These are phyloP conservation scores for Poeciliopsis infans DNA, from an alignment of 2,797 vertebrate species.

Conservation along the genomic window DNA sequence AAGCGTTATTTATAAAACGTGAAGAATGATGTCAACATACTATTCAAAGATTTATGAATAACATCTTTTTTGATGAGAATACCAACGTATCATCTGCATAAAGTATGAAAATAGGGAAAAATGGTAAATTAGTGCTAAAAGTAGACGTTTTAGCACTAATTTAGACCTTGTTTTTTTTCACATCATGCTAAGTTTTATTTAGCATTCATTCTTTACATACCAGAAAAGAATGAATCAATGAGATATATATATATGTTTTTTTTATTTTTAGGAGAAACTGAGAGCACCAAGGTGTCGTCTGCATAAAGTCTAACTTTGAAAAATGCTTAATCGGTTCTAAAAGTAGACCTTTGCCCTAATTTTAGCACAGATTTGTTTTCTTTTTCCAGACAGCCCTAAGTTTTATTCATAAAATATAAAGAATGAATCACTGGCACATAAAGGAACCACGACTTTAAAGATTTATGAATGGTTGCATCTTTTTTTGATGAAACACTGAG, in stretches of 20 bases:
- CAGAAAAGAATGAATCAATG: neutral
- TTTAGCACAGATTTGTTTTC: neutral
- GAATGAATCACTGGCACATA: neutral
- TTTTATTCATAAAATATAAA: neutral
- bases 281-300: too few species aligned
- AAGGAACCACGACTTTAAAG: neutral
- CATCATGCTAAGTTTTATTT: neutral
- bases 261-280: neutral
- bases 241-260: too few species aligned
- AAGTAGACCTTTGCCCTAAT: conserved; percentile 22
- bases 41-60: neutral
- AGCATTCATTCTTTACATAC: too few species aligned
- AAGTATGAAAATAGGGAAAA: neutral
- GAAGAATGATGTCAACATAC: neutral
- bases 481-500: neutral
- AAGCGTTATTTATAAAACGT: neutral
- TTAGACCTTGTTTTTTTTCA: too few species aligned
- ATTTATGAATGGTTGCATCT: neutral
- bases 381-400: neutral
- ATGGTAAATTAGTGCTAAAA: neutral
- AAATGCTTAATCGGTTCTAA: too few species aligned
- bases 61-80: neutral
- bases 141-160: too few species aligned
- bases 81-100: neutral
- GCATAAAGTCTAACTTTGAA: neutral